Base-by-base conservation (phyloP, 2,888 invertebrate genomes). In the Chirona hameri region DNA sequence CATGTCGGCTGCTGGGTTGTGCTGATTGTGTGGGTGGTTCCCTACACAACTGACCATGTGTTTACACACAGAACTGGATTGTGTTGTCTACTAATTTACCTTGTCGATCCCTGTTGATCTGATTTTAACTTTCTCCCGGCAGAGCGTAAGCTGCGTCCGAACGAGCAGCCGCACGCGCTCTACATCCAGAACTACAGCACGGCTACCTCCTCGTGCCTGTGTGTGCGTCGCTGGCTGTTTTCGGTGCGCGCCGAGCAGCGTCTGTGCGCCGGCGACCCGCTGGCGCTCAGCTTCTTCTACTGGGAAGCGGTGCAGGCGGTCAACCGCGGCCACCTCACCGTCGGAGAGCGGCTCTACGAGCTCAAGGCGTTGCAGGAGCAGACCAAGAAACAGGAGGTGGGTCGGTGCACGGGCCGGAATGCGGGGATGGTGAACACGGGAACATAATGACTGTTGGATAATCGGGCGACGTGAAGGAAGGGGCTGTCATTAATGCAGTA, bases 151-250 rank as follows among this genome's bases (percentile, higher is more conserved):
- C 90, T 99, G 84, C 95, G 95, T 86, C 93, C 95, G 0, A 93
- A 94, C 88, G 99, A 99, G 90, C 95, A 96, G 86, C 99, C 99
- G 0, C 99, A 99, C 90, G 95, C 97, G 86, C 91, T 99, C 85
- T 99, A 99, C 90, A 97, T 99, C 86, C 98, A 99, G 90, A 99
- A 99, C 90, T 99, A 99, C 88, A 97, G 97, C 85, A 99, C 99
- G 21, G 98, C 99, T 60, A 96, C 97, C 65, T 95, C 96, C 85
- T 97, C 97, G 81, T 99, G 99, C 88, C 91, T 99, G 80, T 92
- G 94, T 84, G 90, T 99, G 80, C 91, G 95, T 84, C 93, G 94
- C 88, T 97, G 96, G 96, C 89, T 96, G 84, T 97, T 97, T 90
- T 92, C 92, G 76, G 89, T 93, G 79, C 89, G 91, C 84, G 92